These are phyloP conservation scores for Philereme transversata DNA, from an alignment of 2,888 invertebrate genomes.

Conservation along the genomic window DNA sequence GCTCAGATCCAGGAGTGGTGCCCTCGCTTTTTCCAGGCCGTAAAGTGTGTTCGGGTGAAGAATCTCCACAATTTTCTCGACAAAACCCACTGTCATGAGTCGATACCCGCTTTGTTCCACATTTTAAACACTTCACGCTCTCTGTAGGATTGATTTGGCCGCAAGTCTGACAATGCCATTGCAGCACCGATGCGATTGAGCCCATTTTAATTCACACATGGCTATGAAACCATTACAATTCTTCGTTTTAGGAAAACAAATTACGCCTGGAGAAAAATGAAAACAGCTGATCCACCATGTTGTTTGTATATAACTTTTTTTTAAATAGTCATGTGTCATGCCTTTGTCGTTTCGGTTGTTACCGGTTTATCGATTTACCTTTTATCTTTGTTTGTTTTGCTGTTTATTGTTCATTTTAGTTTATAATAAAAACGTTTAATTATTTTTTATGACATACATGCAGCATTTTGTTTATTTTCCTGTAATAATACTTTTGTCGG, in stretches of 20 bases:
- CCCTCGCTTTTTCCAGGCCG: slow-evolving; percentile 75
- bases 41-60: slow-evolving; percentile 71
- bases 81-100: slow-evolving; percentile 81
- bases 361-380: slow-evolving; percentile 12
- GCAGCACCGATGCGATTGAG: slow-evolving; percentile 96
- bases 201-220: slow-evolving; percentile 89
- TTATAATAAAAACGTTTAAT: not conserved
- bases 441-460: too few species aligned
- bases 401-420: not conserved
- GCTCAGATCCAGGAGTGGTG: slow-evolving; percentile 74
- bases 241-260: slow-evolving; percentile 76
- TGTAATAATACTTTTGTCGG: too few species aligned
- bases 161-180: slow-evolving; percentile 96
- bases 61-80: slow-evolving; percentile 70
- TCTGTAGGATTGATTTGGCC: slow-evolving; percentile 95
- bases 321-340: slow-evolving; percentile 29
- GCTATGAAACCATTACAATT: slow-evolving; percentile 80
- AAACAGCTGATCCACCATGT: slow-evolving; percentile 87
- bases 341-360: not conserved
- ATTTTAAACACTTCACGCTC: slow-evolving; percentile 92
- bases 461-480: too few species aligned
- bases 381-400: not conserved
- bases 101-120: slow-evolving; percentile 87
- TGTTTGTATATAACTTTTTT: slow-evolving; percentile 82
- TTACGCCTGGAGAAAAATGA: slow-evolving; percentile 69